Conservation (phyloP, 2,888 invertebrate genomes). For the Calameuta pallipes region DNA sequence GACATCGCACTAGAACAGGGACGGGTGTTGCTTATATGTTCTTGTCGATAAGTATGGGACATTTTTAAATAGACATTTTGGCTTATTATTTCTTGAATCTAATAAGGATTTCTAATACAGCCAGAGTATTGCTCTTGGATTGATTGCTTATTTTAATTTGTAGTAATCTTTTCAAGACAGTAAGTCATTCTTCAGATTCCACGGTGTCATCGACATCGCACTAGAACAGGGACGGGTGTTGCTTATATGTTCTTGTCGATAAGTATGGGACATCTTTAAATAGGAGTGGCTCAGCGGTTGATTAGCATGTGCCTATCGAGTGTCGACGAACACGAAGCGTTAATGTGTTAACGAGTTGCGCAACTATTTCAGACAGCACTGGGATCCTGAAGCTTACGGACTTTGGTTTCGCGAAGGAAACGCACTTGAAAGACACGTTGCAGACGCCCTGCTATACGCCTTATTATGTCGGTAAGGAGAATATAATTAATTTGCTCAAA, state of each 20-base stretch:
- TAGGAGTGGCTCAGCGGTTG: constrained; percentile 30
- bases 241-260: constrained; percentile 14
- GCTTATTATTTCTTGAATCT: background rate
- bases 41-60: constrained; percentile 23
- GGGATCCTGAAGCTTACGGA: constrained; percentile 97
- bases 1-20: background rate
- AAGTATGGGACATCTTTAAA: constrained; percentile 30
- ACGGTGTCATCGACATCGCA: background rate
- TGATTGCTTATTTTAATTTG: background rate
- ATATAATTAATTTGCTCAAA: background rate
- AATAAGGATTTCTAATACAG: background rate
- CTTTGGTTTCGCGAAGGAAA: constrained; percentile 99
- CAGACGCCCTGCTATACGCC: constrained; percentile 99
- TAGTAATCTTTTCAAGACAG: background rate
- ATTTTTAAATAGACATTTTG: constrained; percentile 36
- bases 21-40: background rate
- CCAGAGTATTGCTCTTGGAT: background rate
- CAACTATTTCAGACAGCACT: constrained; percentile 66
- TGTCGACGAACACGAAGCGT: constrained; percentile 18
- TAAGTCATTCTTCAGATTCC: background rate
- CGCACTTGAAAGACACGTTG: constrained; percentile 84
- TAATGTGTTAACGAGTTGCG: constrained; percentile 28
- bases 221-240: background rate
- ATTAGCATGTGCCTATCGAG: constrained; percentile 7
- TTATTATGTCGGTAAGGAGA: constrained; percentile 89